phyloP scores from a whole-genome alignment of 2,888 invertebrate genomes.

The Amphimallon solstitiale region DNA sequence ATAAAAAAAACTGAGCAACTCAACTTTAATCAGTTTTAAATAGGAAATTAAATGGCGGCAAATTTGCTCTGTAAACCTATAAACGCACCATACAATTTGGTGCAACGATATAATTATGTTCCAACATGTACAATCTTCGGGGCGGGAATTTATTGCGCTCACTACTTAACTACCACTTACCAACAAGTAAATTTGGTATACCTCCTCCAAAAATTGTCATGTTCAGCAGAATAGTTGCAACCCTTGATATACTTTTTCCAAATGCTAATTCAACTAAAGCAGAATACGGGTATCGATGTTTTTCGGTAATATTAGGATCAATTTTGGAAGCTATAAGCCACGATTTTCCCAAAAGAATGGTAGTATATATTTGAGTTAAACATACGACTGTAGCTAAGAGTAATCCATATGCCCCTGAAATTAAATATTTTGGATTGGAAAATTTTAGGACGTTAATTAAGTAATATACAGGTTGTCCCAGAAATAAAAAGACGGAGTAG shows the following conservation, averaged over 20 bases:
- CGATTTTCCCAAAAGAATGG: slow-evolving; percentile 79
- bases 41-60: too few relatives aligned
- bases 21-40: too few relatives aligned
- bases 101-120: too few relatives aligned
- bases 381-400: slow-evolving; percentile 75
- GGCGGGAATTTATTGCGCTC: too few relatives aligned
- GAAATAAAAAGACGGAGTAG: too few relatives aligned
- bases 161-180: slow-evolving; percentile 67
- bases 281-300: slow-evolving; percentile 81
- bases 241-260: slow-evolving; percentile 70
- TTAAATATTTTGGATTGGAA: too few relatives aligned
- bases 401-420: slow-evolving; percentile 75
- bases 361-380: slow-evolving; percentile 82
- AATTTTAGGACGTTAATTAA: too few relatives aligned
- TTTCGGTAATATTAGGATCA: slow-evolving; percentile 66
- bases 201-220: slow-evolving; percentile 81
- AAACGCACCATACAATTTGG: too few relatives aligned
- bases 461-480: too few relatives aligned
- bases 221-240: slow-evolving; percentile 77
- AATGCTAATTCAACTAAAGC: slow-evolving; percentile 84
- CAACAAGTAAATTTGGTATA: slow-evolving; percentile 82
- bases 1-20: too few relatives aligned
- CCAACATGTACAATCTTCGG: too few relatives aligned
- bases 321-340: slow-evolving; percentile 83
- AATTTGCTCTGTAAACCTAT: too few relatives aligned